Conservation (phyloP, 2,888 invertebrate genomes). For the Ceramica pisi region DNA sequence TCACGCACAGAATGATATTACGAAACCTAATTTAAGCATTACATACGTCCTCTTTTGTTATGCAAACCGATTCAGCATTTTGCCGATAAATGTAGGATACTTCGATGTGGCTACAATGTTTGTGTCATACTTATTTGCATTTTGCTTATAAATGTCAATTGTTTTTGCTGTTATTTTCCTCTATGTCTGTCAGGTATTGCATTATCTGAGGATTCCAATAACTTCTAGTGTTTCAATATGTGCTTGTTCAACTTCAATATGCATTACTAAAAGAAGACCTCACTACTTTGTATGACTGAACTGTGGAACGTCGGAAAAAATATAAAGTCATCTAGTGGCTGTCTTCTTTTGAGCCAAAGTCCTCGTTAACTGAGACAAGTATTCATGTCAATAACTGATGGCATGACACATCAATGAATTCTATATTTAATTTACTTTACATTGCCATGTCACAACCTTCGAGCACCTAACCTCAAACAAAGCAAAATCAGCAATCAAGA, state of each 20-base stretch:
- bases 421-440: not conserved
- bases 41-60: constrained; percentile 40
- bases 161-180: constrained; percentile 54
- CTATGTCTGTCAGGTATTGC: constrained; percentile 31
- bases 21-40: constrained; percentile 57
- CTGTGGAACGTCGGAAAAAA: not conserved
- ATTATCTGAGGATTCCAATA: constrained; percentile 22
- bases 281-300: not conserved
- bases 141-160: constrained; percentile 35
- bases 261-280: not conserved
- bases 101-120: constrained; percentile 10
- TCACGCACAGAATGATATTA: constrained; percentile 57
- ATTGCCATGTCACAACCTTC: constrained; percentile 9
- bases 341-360: not conserved
- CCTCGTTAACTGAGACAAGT: constrained; percentile 4
- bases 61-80: constrained; percentile 43
- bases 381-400: constrained; percentile 5
- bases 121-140: constrained; percentile 54
- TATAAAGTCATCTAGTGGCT: not conserved
- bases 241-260: not conserved
- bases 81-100: constrained; percentile 32
- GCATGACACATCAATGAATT: constrained; percentile 8
- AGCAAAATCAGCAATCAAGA: constrained; percentile 18
- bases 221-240: not conserved
- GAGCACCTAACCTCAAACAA: constrained; percentile 7